These are phyloP conservation scores for Daubentonia madagascariensis DNA, from an alignment of 2,113 vertebrate genomes.

Conservation along the genomic window DNA sequence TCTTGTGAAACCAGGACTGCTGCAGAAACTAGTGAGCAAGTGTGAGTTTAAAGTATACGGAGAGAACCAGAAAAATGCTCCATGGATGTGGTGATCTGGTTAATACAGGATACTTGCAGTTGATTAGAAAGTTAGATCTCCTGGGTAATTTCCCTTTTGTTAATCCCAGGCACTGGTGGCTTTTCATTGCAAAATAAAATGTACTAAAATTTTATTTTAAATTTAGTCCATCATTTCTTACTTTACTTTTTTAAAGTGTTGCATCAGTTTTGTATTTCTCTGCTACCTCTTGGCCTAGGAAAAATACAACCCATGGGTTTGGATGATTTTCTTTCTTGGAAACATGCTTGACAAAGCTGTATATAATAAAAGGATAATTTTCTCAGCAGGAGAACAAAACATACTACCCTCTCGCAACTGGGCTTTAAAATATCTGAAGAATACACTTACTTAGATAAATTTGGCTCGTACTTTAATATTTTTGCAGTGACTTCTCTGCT, in stretches of 20 bases:
- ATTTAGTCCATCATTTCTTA: not conserved
- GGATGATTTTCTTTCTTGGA: slow-evolving; percentile 19
- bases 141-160: not conserved
- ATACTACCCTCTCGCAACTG: not conserved
- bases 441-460: slow-evolving; percentile 27
- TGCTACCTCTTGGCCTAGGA: not conserved
- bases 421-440: slow-evolving; percentile 46
- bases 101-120: not conserved
- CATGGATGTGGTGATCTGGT: not conserved
- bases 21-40: not conserved
- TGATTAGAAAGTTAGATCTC: not conserved
- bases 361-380: slow-evolving; percentile 52
- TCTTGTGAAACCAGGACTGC: not conserved
- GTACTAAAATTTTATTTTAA: not conserved
- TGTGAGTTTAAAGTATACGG: not conserved
- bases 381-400: slow-evolving; percentile 44
- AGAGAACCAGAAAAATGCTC: not conserved
- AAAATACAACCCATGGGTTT: not conserved
- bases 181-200: slow-evolving; percentile 28
- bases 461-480: slow-evolving; percentile 44
- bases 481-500: slow-evolving; percentile 46
- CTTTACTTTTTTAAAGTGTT: slow-evolving; percentile 31
- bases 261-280: not conserved
- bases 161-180: not conserved
- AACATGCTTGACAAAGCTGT: slow-evolving; percentile 29